Evolutionary conservation across 2,113 vertebrate species (phyloP).

Genomic region (Protomyctophum bolini): DNA sequence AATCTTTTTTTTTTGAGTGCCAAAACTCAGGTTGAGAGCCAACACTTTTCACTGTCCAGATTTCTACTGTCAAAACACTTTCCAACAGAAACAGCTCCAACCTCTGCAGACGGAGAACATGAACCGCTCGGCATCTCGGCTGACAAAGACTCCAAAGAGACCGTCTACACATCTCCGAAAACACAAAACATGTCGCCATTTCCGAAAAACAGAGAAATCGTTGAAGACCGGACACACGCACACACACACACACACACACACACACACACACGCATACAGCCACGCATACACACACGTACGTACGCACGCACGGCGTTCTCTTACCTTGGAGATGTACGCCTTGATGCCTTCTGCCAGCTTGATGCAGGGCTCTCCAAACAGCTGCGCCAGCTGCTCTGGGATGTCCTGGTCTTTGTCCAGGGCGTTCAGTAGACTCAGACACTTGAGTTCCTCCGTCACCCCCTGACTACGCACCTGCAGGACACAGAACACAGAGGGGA

Average conservation of each 20-base stretch:
- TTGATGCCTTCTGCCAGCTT: constrained; percentile 86
- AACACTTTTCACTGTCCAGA: too few relatives aligned
- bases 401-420: constrained; percentile 80
- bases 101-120: too few relatives aligned
- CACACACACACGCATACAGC: not conserved
- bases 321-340: constrained; percentile 85
- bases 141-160: too few relatives aligned
- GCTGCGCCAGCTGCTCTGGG: constrained; percentile 80
- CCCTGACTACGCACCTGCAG: constrained; percentile 80
- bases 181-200: too few relatives aligned
- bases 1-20: too few relatives aligned
- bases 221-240: not conserved
- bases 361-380: constrained; percentile 83
- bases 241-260: not conserved
- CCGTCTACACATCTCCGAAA: too few relatives aligned
- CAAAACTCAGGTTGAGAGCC: too few relatives aligned
- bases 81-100: too few relatives aligned
- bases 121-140: too few relatives aligned
- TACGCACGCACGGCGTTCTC: not conserved
- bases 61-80: too few relatives aligned
- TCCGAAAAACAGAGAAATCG: too few relatives aligned
- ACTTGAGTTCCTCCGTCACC: constrained; percentile 83
- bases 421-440: constrained; percentile 81
- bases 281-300: not conserved
- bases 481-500: not conserved